Evolutionary conservation across 2,888 invertebrate genomes (phyloP), one percentile per base, ranked within the genome.

Genomic region (Brachylomia viminalis): DNA sequence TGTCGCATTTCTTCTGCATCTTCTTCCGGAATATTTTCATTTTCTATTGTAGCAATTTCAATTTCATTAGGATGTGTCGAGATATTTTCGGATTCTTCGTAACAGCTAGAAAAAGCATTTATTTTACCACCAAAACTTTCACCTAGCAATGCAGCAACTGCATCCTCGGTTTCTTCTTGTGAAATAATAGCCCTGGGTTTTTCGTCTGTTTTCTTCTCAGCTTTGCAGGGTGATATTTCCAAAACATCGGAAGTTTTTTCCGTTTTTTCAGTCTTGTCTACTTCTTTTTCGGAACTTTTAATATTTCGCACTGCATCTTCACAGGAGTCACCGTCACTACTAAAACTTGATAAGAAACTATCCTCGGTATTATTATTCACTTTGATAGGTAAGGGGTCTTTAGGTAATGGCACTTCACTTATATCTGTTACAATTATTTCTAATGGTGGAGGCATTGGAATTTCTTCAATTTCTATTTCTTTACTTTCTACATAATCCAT

Each of bases 121-220:
- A 93, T 93, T 89, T 96, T 97, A 27, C 97, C 98, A 2, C 98
- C 98, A 90, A 99, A 98, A 86, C 98, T 98, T 93, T 98, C 98
- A 45, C 98, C 98, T 73, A 99, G 94, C 47, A 99, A 95, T 1
- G 99, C 98, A 15, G 98, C 98, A 0, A 99, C 99, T 0, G 99
- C 99, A 92, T 98, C 98, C 93, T 98, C 99, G 0, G 99, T 99
- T 95, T 99, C 99, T 95, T 99, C 99, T 94, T 99, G 99, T 0
- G 98, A 99, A 89, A 99, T 99, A 0, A 98, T 97, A 17, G 98
- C 98, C 67, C 98, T 97, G 0, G 98, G 98, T 90, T 98, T 98
- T 90, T 98, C 98, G 81, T 98, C 98, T 0, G 94, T 84, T 90
- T 97, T 97, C 70, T 97, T 97, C 15, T 97, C 97, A 6, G 95